Base-by-base conservation (phyloP, 2,797 vertebrate genomes). In the Gobio occitaniae region DNA sequence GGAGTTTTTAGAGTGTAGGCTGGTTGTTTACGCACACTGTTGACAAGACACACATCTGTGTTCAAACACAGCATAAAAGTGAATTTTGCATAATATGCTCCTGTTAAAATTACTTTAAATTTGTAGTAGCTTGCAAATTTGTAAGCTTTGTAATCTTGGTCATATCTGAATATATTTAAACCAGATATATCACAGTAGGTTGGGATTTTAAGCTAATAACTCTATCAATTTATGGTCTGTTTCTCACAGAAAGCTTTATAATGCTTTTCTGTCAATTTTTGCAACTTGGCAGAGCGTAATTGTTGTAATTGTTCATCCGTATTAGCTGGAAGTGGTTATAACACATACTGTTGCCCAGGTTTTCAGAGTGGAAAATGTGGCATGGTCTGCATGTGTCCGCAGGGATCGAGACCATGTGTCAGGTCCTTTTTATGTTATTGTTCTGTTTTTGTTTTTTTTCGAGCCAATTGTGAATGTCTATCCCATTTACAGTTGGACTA, bases 331-430 rank as follows among this genome's bases (percentile, higher is more conserved):
- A 78, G 63, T 71, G 52, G 25, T 70, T 71, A 32, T 71, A 84
- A 70, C 74, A 84, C 52, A 48, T 48, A 56, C 38, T 6, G 17
- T 36, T 78, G 65, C 83, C 52, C 41, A 71, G 52, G 54, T 84
- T 84, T 71, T 61, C 29, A 78, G 41, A 78, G 66, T 84, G 83
- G 65, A 84, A 84, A 84, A 71, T 78, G 13, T 78, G 65, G 25
- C 52, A 21, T 61, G 66, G 75, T 66, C 75, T 78, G 25, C 65
- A 59, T 50, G 76, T 78, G 44, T 71, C 75, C 52, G 13, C 83
- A 71, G 83, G 75, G 76, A 78, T 84, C 41, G 52, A 78, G 83
- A 84, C 76, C 75, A 78, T 84, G 83, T 84, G 83, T 78, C 75
- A 61, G 65, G 38, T 70, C 52, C 38, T 78, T 78, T 84, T 84